Percentiles rank a stretch among this genome's conserved stretches.
Conservation (phyloP, 2,113 vertebrate genomes). For the Promerops cafer region DNA sequence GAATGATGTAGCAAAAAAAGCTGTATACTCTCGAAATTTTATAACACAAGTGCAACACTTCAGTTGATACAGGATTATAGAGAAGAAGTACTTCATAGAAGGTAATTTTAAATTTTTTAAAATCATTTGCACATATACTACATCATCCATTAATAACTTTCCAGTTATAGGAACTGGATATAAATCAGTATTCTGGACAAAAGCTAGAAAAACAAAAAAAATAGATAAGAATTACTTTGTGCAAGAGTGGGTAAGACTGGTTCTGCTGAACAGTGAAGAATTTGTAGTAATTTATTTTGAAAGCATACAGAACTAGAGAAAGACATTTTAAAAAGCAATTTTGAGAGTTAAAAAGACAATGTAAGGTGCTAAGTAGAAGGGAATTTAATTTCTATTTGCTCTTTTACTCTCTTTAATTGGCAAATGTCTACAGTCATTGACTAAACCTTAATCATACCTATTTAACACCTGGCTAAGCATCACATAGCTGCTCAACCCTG, state of each 20-base stretch:
- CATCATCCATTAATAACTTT: not conserved
- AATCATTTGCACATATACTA: not conserved
- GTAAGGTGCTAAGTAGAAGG: not conserved
- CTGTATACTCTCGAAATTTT: not conserved
- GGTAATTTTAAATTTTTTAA: not conserved
- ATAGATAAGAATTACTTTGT: not conserved
- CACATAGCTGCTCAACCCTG: constrained; percentile 40
- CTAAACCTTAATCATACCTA: constrained; percentile 1
- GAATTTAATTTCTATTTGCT: constrained; percentile 24
- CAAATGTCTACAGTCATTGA: constrained; percentile 20
- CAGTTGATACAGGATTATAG: not conserved
- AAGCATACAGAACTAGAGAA: not conserved
- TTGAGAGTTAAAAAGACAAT: not conserved
- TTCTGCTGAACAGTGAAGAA: not conserved
- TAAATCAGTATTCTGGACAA: not conserved
- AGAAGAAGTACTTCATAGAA: not conserved
- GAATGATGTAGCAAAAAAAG: not conserved
- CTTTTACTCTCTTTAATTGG: constrained; percentile 17
- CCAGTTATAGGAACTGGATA: not conserved
- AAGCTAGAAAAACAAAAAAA: not conserved
- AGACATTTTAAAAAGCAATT: not conserved
- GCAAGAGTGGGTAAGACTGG: not conserved
- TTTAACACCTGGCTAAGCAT: constrained; percentile 59
- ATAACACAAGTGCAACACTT: not conserved
- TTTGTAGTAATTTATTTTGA: not conserved